A percentile compares a stretch with the other conserved stretches of the same genome.
These are phyloP conservation scores for Amphimallon solstitiale DNA, from an alignment of 2,888 invertebrate species.

Conservation along the genomic window DNA sequence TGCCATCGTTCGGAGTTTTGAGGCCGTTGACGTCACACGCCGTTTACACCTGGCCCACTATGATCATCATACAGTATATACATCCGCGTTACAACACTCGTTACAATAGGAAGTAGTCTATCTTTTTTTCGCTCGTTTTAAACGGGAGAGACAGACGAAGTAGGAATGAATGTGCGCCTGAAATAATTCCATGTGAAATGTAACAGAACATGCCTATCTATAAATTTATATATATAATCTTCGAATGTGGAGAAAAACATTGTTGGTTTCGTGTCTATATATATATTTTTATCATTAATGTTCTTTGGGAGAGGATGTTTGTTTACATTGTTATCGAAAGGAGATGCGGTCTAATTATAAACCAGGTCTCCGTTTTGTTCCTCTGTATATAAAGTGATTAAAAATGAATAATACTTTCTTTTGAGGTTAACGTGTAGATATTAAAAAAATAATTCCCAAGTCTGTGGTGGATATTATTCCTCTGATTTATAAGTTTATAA, in stretches of 20 bases:
- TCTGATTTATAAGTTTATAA: too few relatives aligned
- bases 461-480: too few relatives aligned
- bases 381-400: background rate
- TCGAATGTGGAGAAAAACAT: conserved; percentile 1
- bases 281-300: background rate
- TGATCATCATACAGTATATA: conserved; percentile 7
- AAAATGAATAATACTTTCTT: too few relatives aligned
- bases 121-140: background rate
- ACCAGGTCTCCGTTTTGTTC: background rate
- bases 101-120: conserved; percentile 2
- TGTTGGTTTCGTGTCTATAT: background rate
- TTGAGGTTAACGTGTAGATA: too few relatives aligned
- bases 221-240: too few relatives aligned
- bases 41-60: conserved; percentile 25
- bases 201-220: too few relatives aligned
- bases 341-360: conserved; percentile 28
- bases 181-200: too few relatives aligned
- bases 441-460: too few relatives aligned
- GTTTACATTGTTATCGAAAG: conserved; percentile 24
- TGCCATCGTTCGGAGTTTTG: conserved; percentile 6
- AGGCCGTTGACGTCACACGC: conserved; percentile 30
- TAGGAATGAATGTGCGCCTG: background rate
- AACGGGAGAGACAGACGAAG: background rate
- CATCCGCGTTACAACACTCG: conserved; percentile 20
- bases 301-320: conserved; percentile 27